Conservation (phyloP, 2,797 vertebrate species). For the Leuciscus waleckii region DNA sequence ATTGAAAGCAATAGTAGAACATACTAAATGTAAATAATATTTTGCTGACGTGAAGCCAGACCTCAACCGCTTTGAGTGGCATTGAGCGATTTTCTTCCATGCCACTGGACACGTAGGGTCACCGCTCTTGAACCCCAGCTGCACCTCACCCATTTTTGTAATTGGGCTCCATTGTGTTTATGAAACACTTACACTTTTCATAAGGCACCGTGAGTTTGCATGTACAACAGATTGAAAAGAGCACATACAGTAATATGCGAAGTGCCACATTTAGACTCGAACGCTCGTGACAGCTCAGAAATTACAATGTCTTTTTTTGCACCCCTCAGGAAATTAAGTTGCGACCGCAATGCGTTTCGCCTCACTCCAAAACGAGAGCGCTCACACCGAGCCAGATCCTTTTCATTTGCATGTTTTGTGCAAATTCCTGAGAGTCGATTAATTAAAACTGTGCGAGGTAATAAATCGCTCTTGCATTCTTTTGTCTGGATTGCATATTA, state of each 20-base stretch:
- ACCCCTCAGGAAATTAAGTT: slow-evolving; percentile 57
- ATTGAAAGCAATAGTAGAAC: neutral
- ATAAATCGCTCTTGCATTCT: slow-evolving; percentile 45
- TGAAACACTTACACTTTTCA: slow-evolving; percentile 35
- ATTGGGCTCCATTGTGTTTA: slow-evolving; percentile 20
- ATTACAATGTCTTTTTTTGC: slow-evolving; percentile 53
- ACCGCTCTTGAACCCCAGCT: neutral
- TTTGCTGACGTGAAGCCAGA: neutral
- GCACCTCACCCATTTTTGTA: slow-evolving; percentile 8
- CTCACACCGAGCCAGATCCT: slow-evolving; percentile 40
- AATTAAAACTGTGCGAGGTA: slow-evolving; percentile 48
- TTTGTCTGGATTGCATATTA: slow-evolving; percentile 52
- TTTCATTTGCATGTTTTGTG: slow-evolving; percentile 57
- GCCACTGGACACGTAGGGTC: neutral
- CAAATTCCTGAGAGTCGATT: slow-evolving; percentile 40
- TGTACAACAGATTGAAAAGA: slow-evolving; percentile 4
- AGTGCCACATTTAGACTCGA: slow-evolving; percentile 41
- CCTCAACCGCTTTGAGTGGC: neutral
- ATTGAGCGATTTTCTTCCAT: slow-evolving; percentile 8
- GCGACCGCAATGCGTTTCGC: slow-evolving; percentile 49
- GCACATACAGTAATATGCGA: slow-evolving; percentile 38
- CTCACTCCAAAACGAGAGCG: slow-evolving; percentile 42
- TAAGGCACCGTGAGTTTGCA: slow-evolving; percentile 13
- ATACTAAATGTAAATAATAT: neutral
- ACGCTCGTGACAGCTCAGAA: slow-evolving; percentile 39